Base-by-base conservation (phyloP, 1,140 invertebrate genomes). In the Pantala flavescens region DNA sequence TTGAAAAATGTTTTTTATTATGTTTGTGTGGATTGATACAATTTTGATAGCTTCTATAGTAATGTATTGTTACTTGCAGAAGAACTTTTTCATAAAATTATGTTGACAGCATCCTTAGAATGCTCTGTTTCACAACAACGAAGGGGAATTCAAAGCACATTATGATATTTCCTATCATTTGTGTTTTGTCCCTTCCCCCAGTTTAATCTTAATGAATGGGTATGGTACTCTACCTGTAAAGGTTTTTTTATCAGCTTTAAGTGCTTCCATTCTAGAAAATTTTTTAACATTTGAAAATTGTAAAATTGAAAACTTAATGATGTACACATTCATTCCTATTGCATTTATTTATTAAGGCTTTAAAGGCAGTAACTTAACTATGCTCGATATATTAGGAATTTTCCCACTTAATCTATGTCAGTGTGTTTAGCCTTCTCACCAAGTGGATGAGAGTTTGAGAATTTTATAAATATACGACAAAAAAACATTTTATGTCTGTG, bases 391-490 rank as follows among this genome's bases (percentile, higher is more conserved):
- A 7, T 14, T 63, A 63, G n/a, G 49, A 21, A 19, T 63, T 63
- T 63, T 21, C 49, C 14, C 49, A 63, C 49, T 63, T 63, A 19
- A 63, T 63, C 49, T 21, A 63, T 63, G 12, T 16, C n/a, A 63
- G 49, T 63, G 49, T 63, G 49, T 63, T 16, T 63, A 21, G 28
- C 28, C 49, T 63, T 19, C 14, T 63, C 49, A 63, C 14, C 14
- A 19, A 14, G 3, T 63, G 49, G 49, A 63, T 19, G n/a, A 21
- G 49, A 63, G 49, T 12, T 63, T 12, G n/a, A 63, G 49, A 63
- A 21, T 63, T 63, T 63, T 63, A 63, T 63, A 63, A 63, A 63
- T 63, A 63, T 63, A 63, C 49, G 49, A 63, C 49, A 63, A 63
- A 63, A 21, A 19, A 63, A 3, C 3, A 7, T 63, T 63, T 63